Percentiles rank a stretch among this genome's conserved stretches.
These are phyloP conservation scores for Bergia sp. DNA, from an alignment of 92 coral and sea anemone species.

Conservation along the genomic window DNA sequence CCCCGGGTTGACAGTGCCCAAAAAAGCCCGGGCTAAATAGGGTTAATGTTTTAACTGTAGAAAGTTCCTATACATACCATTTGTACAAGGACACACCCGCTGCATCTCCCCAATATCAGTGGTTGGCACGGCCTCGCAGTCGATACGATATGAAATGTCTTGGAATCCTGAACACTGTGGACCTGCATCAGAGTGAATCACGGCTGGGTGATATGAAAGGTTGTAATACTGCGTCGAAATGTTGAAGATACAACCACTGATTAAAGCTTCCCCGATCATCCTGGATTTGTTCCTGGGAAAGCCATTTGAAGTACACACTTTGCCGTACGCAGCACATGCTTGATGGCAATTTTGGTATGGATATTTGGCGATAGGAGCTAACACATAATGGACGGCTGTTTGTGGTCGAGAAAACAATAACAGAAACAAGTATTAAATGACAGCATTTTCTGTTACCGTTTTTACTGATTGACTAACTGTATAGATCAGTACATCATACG, in stretches of 20 bases:
- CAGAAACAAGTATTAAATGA: no score
- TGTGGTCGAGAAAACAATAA: neutral
- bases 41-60: no score
- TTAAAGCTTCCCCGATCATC: neutral
- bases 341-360: slow-evolving; percentile 9
- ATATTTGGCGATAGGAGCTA: neutral
- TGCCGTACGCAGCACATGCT: neutral
- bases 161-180: neutral
- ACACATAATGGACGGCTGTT: neutral
- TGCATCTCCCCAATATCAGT: slow-evolving; percentile 1
- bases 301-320: neutral
- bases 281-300: neutral
- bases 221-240: neutral
- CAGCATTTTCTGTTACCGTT: no score
- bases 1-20: no score
- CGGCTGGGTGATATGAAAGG: neutral
- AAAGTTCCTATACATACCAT: neutral
- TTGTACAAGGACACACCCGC: slow-evolving; percentile 1
- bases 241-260: neutral
- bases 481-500: no score
- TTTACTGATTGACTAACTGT: no score
- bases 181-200: neutral
- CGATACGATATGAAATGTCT: neutral
- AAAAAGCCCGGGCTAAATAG: no score
- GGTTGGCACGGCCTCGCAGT: slow-evolving; percentile 1